Evolutionary conservation across 2,113 vertebrate species (phyloP), one percentile per base, ranked within the genome.

Genomic region (Gallinago jamesoni): DNA sequence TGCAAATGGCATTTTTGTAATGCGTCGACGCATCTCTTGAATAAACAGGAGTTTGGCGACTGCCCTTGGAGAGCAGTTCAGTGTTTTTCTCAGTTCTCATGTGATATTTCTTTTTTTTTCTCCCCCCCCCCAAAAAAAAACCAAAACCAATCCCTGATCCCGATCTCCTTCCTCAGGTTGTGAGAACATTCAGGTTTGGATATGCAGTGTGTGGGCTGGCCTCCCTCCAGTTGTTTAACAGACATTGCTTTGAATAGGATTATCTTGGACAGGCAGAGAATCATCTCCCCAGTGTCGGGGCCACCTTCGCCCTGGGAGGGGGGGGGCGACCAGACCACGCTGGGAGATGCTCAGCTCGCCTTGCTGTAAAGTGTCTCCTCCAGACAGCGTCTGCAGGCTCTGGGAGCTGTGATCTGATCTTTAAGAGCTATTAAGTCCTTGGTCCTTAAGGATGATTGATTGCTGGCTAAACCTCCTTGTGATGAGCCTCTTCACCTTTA

Each of bases 221-320:
- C 78, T 53, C 53, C 76, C 62, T 92, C 70, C 85, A 87, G 81
- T 60, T 92, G 90, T 89, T 96, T 92, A 91, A 62, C 87, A 87
- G 90, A 90, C 56, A 93, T 87, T 94, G 53, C 92, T 95, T 93
- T 95, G 95, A 81, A 89, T 62, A 83, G 86, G 94, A 94, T 96
- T 94, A 94, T 96, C 86, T 67, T 74, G 89, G 96, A 96, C 89
- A 92, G 74, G 90, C 92, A 95, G 83, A 35, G 89, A 87, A 93
- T 93, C 93, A 87, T 89, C 91, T 89, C 60, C 7, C 3, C 30
- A 73, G 66, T 2, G 11, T 73, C 5, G 14, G 50, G 85, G 64
- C 93, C 1, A 9, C 85, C 90, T 90, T 84, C 0, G 0, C 68
- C 78, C 74, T 94, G 80, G 64, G 43, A 80, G 37, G 1, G 41